Percentiles rank a stretch among this genome's conserved stretches.
phyloP scores from a whole-genome alignment of 1,140 invertebrate species.

The Cotesia vestalis region DNA sequence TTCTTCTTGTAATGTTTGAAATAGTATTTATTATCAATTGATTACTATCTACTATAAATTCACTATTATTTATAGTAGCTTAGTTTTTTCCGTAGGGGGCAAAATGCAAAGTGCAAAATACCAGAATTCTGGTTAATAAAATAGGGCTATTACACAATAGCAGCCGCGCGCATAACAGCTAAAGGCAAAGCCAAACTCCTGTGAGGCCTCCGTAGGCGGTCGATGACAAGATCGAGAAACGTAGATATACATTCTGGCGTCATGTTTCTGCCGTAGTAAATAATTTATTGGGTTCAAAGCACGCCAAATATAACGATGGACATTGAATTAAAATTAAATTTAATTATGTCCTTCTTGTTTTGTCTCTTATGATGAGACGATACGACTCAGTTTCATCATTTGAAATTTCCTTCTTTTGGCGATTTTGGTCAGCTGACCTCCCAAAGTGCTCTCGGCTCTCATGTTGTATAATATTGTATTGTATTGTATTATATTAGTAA shows the following conservation, averaged over 20 bases:
- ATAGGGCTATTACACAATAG: conserved; percentile 21
- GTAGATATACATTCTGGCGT: conserved; percentile 48
- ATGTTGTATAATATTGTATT: neutral
- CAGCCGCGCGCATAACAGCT: conserved; percentile 8
- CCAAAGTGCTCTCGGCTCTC: too few species aligned
- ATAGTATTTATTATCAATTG: too few species aligned
- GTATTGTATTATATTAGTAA: conserved; percentile 12
- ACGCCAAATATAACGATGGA: conserved; percentile 44
- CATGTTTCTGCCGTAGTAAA: conserved; percentile 54
- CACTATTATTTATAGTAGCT: too few species aligned
- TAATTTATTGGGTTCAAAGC: conserved; percentile 54
- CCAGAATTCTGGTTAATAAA: neutral
- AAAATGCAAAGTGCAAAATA: too few species aligned
- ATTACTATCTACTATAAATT: too few species aligned
- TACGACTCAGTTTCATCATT: neutral
- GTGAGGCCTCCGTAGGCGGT: conserved; percentile 38
- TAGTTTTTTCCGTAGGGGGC: too few species aligned
- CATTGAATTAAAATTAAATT: conserved; percentile 27
- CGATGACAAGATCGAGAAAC: conserved; percentile 50
- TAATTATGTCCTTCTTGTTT: too few species aligned
- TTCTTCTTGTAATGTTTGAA: too few species aligned
- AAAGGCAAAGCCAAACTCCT: neutral
- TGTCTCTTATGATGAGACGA: conserved; percentile 20
- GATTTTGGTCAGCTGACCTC: too few species aligned
- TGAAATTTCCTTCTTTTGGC: too few species aligned